phyloP scores from a whole-genome alignment of 2,797 vertebrate genomes.

The Alauda arvensis region DNA sequence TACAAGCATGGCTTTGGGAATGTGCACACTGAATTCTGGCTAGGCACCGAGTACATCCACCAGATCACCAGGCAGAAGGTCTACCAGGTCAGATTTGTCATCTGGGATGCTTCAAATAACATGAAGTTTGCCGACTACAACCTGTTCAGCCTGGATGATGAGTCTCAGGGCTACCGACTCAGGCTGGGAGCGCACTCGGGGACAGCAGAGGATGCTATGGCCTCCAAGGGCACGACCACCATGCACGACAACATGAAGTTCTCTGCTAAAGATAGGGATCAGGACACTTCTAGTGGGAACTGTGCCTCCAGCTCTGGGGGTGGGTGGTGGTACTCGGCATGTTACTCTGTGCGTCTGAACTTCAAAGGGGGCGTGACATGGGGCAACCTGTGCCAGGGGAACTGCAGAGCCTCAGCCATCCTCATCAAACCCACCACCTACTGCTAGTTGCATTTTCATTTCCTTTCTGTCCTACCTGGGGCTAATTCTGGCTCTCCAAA shows the following conservation, averaged over 20 bases:
- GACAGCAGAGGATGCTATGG: slow-evolving; percentile 11
- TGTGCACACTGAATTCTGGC: neutral
- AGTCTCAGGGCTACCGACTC: slow-evolving; percentile 4
- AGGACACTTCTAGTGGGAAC: slow-evolving; percentile 13
- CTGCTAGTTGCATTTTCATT: neutral
- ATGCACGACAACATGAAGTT: slow-evolving; percentile 52
- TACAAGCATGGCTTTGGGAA: neutral
- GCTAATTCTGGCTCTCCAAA: neutral
- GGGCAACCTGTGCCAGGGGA: neutral
- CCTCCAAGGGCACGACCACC: neutral
- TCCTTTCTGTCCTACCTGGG: neutral
- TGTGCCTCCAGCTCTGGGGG: neutral
- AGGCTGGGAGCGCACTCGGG: neutral
- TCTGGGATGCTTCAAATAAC: neutral
- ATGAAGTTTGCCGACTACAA: neutral
- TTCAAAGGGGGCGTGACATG: neutral
- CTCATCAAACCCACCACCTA: neutral
- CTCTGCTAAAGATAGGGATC: slow-evolving; percentile 32
- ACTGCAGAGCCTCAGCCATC: slow-evolving; percentile 18
- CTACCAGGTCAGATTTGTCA: neutral
- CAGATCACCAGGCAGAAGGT: neutral
- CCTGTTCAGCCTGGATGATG: neutral
- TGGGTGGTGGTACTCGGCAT: neutral
- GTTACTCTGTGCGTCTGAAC: slow-evolving; percentile 19
- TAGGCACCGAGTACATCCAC: neutral